These are phyloP conservation scores for Zosterops japonicus DNA, from an alignment of 2,113 vertebrate species.

Conservation along the genomic window DNA sequence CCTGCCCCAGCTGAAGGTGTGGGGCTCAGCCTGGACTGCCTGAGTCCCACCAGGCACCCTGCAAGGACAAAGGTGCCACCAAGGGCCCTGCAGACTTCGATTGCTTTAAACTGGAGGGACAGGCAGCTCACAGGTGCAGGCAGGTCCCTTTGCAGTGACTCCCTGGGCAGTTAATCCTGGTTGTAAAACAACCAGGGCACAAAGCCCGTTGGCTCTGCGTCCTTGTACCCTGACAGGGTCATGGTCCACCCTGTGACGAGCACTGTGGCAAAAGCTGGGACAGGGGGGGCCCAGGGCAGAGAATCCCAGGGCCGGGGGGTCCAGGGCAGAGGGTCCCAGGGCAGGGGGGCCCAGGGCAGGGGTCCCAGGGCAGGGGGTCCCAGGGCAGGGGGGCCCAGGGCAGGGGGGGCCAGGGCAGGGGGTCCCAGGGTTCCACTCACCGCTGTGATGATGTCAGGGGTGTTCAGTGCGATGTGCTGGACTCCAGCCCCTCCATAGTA, in stretches of 20 bases:
- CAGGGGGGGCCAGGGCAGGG: background rate
- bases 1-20: background rate
- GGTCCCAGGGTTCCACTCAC: constrained; percentile 68
- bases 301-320: no score
- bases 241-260: background rate
- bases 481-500: constrained; percentile 92
- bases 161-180: background rate
- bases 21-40: background rate
- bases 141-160: background rate
- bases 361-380: background rate
- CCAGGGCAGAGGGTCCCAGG: no score
- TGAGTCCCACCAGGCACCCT: background rate
- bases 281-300: background rate
- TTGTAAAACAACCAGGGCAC: background rate
- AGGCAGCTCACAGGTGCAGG: background rate
- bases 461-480: constrained; percentile 95
- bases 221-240: rapidly evolving
- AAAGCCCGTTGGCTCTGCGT: rapidly evolving
- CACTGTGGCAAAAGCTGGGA: rapidly evolving
- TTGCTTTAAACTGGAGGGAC: background rate
- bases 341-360: no score
- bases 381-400: background rate
- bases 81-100: background rate
- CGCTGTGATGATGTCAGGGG: constrained; percentile 86
- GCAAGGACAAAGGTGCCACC: background rate